Base-by-base conservation (phyloP, 2,797 vertebrate species). In the Huso huso region DNA sequence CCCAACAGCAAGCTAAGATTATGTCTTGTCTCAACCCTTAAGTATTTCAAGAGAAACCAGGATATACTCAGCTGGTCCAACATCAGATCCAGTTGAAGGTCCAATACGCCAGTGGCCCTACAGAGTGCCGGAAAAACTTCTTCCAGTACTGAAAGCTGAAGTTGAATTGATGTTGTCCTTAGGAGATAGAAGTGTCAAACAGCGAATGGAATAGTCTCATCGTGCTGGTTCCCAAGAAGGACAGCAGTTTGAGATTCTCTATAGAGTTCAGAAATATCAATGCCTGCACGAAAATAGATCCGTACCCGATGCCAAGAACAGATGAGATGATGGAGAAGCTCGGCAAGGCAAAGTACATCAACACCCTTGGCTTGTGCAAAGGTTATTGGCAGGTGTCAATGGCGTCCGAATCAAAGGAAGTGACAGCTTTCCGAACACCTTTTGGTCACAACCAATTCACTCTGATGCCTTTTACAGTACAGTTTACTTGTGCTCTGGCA, bases 31-130 rank as follows among this genome's bases (percentile, higher is more conserved):
- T n/a, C n/a, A n/a, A n/a, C n/a, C n/a, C 2, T 7, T 63, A 58
- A 53, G 37, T 57, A 6, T 58, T 63, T 10, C 51, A 57, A 8
- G 61, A 49, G 37, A 57, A 9, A n/a, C 67, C 67, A 1, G 67
- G 51, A 1, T 15, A 10, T 12, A 68, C 51, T 1, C 10, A 9
- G 1, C 8, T 59, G 9, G n/a, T 64, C 5, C 2, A 18, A 1
- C 61, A 68, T 8, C 10, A 49, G 6, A 63, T 68, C 6, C 0
- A 37, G 23, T 37, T 37, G 23, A 53, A 5, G 48, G 15, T n/a
- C 51, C 18, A 10, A 5, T 48, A 1, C 4, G 11, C 0, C 60
- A 53, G 50, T 52, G n/a, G 49, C 6, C 49, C n/a, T 53, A 52
- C 8, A 10, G 49, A 15, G 13, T 67, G 6, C 66, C 60, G 10